Conservation (phyloP, 1,140 invertebrate genomes). For the Belonocnema kinseyi region DNA sequence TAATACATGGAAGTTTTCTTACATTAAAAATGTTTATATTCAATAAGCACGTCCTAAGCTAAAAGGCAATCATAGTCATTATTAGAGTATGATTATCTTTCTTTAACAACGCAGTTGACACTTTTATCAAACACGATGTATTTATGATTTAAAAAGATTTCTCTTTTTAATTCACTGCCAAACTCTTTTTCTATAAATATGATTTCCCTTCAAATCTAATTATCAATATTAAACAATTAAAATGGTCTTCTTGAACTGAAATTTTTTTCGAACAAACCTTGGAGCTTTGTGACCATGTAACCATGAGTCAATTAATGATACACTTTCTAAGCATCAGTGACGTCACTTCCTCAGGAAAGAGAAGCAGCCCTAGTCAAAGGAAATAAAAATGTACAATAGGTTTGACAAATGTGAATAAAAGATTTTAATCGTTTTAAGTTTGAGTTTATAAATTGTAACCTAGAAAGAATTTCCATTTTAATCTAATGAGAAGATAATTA, state of each 20-base stretch:
- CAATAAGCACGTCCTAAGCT: too few relatives aligned
- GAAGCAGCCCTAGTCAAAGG: constrained; percentile 28
- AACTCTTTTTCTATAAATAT: too few relatives aligned
- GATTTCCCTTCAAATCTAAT: too few relatives aligned
- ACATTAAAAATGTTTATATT: too few relatives aligned
- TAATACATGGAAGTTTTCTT: too few relatives aligned
- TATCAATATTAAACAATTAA: background rate
- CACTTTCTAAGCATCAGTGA: constrained; percentile 65
- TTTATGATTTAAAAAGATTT: too few relatives aligned
- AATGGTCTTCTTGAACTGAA: background rate
- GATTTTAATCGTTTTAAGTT: background rate
- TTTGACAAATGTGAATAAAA: background rate
- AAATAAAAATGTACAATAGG: background rate
- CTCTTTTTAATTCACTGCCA: too few relatives aligned
- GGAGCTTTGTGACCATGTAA: constrained; percentile 33
- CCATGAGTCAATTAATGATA: constrained; percentile 59
- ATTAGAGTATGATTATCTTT: too few relatives aligned
- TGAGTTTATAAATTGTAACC: background rate
- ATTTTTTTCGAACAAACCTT: background rate
- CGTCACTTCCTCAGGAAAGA: constrained; percentile 55
- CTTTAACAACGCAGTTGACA: too few relatives aligned
- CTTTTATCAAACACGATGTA: too few relatives aligned
- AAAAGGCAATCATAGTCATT: too few relatives aligned
- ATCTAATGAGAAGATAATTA: background rate
- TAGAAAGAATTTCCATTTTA: background rate